These are phyloP conservation scores for Nysson spinosus DNA, from an alignment of 2,888 invertebrate species.

Conservation along the genomic window DNA sequence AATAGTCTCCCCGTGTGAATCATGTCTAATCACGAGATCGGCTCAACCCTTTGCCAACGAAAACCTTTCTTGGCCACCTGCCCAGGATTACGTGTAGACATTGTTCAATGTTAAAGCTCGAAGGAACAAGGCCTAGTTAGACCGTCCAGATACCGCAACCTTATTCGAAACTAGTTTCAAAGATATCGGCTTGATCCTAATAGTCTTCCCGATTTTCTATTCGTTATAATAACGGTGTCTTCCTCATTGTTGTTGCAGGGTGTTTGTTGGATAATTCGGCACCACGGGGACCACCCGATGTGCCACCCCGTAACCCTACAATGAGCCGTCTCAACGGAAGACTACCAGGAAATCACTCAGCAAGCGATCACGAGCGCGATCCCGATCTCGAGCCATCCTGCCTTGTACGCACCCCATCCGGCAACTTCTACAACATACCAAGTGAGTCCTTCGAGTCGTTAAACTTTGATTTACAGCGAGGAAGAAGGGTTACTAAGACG, in stretches of 20 bases:
- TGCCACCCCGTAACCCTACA: conserved; percentile 93
- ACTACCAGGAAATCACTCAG: conserved; percentile 82
- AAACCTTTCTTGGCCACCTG: conserved; percentile 46
- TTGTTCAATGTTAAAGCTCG: conserved; percentile 43
- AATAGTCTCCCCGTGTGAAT: conserved; percentile 41
- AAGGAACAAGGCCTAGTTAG: conserved; percentile 9
- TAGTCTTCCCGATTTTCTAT: background rate
- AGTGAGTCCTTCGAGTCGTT: conserved; percentile 78
- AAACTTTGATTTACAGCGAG: conserved; percentile 31
- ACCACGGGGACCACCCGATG: conserved; percentile 87
- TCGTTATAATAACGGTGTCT: conserved; percentile 17
- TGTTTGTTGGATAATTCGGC: conserved; percentile 90
- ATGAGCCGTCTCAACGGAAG: conserved; percentile 95
- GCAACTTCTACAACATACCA: conserved; percentile 93
- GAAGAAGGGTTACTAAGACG: conserved; percentile 15
- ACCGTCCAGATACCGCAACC: conserved; percentile 30
- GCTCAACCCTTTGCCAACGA: conserved; percentile 55
- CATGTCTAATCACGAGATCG: conserved; percentile 59
- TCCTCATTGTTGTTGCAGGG: conserved; percentile 81
- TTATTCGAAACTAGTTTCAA: too few relatives aligned
- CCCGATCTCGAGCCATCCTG: conserved; percentile 94
- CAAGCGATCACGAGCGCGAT: conserved; percentile 79
- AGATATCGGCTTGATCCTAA: too few relatives aligned
- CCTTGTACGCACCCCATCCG: conserved; percentile 93
- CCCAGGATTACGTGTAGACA: conserved; percentile 50